A percentile compares a stretch with the other conserved stretches of the same genome.
Evolutionary conservation across 2,113 vertebrate species (phyloP).

Genomic region (Calidris pygmaea): DNA sequence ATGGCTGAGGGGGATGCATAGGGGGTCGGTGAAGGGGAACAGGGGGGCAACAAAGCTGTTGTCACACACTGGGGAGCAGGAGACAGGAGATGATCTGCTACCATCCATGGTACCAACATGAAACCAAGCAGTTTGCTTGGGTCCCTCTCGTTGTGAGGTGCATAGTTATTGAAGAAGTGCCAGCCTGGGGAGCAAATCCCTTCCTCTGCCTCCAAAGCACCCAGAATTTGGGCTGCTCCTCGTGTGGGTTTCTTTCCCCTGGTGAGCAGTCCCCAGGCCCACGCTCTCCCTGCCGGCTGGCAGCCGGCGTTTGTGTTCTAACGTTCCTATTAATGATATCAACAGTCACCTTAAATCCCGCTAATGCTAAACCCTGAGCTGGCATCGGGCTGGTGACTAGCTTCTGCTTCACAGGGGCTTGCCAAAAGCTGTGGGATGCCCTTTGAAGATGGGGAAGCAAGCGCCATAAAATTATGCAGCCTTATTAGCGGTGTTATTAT

Average conservation of each 20-base stretch:
- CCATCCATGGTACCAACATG: rapidly evolving
- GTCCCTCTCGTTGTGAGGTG: neutral
- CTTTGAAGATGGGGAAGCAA: constrained; percentile 27
- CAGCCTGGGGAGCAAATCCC: neutral
- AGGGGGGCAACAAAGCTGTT: neutral
- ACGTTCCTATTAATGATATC: neutral
- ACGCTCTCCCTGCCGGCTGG: neutral
- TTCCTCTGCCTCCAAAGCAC: neutral
- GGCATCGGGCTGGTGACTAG: neutral
- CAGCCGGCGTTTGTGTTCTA: neutral
- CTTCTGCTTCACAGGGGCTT: constrained; percentile 18
- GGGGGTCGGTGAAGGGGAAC: rapidly evolving
- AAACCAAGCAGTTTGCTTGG: neutral
- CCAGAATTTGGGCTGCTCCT: neutral
- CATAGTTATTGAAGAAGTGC: neutral
- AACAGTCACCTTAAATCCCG: neutral
- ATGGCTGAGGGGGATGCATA: neutral
- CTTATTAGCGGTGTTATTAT: constrained; percentile 4
- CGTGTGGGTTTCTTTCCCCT: neutral
- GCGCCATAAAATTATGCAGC: constrained; percentile 24
- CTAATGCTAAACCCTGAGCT: constrained; percentile 7
- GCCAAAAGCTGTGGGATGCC: constrained; percentile 61
- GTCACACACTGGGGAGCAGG: neutral
- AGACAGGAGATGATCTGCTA: neutral
- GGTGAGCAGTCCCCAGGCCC: neutral